Base-by-base conservation (phyloP, 2,888 invertebrate genomes). In the Phengaris arion region DNA sequence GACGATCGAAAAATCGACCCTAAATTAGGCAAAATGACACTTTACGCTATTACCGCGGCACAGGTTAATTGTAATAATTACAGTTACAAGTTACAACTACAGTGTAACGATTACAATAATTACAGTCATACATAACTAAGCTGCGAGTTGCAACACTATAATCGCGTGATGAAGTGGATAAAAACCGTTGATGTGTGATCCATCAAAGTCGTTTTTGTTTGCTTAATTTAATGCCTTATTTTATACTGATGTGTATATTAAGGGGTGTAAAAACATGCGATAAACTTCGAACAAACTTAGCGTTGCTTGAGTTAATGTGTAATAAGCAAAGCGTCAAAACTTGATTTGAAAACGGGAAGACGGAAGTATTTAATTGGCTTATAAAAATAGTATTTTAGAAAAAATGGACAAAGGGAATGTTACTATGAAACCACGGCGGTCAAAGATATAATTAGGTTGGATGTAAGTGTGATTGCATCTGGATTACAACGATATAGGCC, bases 141-240 rank as follows among this genome's bases (percentile, higher is more conserved):
- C 35, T 13, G 13, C 35, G 70, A 35, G 12, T 35, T 13, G 13
- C 35, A 52, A 51, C 69, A 59, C 10, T 45, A 22, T 46, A 52
- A 52, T 72, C 72, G 72, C 72, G 72, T 72, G 72, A 72, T 72
- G 13, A 72, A 72, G 54, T 6, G 52, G 70, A 70, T 52, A 70
- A 70, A 51, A 54, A 72, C 72, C 45, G 72, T 54, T 54, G 72
- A 72, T 13, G 52, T 48, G 48, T 54, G 13, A 72, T 72, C 72
- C 72, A 72, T 72, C 72, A 72, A 72, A 72, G 52, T 72, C 72
- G 54, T 52, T 35, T 68, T 68, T 72, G 72, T 72, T 72, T 72
- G 22, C 72, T 72, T 72, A 52, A 52, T 72, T 54, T 54, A 72
- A 52, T 72, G 35, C 72, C 13, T 70, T 45, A 52, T 72, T 72